These are phyloP conservation scores for Strongylocentrotus purpuratus DNA, from an alignment of 35 echinoderm and acorn worm genomes.

Conservation along the genomic window DNA sequence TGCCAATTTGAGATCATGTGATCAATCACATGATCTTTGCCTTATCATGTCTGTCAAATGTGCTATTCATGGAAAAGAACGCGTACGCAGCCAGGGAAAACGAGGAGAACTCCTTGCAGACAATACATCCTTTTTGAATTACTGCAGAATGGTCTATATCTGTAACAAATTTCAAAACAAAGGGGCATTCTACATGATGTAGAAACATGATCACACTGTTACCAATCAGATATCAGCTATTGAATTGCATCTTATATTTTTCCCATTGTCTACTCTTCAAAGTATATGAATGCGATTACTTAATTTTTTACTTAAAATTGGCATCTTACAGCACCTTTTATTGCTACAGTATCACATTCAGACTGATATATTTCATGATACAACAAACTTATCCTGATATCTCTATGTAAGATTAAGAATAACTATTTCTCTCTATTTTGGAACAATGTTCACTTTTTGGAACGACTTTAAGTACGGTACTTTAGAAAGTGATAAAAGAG, in stretches of 20 bases:
- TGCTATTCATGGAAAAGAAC: neutral
- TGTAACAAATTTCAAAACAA: neutral
- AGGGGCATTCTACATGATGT: neutral
- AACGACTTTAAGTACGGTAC: too few species aligned
- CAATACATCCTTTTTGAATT: neutral
- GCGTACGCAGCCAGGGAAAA: neutral
- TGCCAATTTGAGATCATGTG: neutral
- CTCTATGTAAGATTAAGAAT: too few species aligned
- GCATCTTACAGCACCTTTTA: too few species aligned
- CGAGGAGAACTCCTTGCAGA: neutral
- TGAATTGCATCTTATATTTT: neutral
- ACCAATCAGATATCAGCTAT: neutral
- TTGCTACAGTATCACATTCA: too few species aligned
- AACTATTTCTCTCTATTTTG: too few species aligned
- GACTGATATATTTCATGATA: too few species aligned
- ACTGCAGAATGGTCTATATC: neutral
- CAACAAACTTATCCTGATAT: too few species aligned
- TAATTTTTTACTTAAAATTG: too few species aligned
- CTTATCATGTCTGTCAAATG: slow-evolving; percentile 1
- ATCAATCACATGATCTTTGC: neutral
- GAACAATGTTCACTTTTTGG: too few species aligned
- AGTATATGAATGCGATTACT: too few species aligned
- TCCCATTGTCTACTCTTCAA: too few species aligned
- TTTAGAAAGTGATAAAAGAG: too few species aligned
- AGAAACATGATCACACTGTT: neutral